Percentiles rank a stretch among this genome's conserved stretches.
These are phyloP conservation scores for Psammodynastes pulverulentus DNA, from an alignment of 2,113 vertebrate genomes.

Conservation along the genomic window DNA sequence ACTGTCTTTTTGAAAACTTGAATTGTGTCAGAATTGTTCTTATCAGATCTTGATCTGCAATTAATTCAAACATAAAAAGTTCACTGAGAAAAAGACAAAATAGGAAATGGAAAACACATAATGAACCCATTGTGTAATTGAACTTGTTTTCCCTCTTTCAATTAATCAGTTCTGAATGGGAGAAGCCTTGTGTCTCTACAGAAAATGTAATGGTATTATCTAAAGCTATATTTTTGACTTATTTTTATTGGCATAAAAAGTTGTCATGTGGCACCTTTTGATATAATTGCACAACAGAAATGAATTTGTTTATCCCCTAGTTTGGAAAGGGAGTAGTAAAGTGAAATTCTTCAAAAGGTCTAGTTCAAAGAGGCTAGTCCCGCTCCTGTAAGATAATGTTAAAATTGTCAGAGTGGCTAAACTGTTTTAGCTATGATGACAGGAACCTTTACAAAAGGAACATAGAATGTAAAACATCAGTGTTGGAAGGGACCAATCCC, in stretches of 20 bases:
- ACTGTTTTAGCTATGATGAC: not conserved
- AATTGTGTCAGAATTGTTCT: slow-evolving; percentile 40
- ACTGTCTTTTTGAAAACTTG: slow-evolving; percentile 14
- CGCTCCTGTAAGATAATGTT: not conserved
- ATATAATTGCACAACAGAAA: not conserved
- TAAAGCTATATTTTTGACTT: not conserved
- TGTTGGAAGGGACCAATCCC: not conserved
- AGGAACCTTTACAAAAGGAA: not conserved
- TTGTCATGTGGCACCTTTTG: not conserved
- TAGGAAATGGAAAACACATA: slow-evolving; percentile 15
- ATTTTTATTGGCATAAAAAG: not conserved
- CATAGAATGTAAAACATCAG: not conserved
- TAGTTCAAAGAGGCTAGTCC: not conserved
- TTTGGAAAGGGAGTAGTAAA: not conserved
- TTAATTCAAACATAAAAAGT: slow-evolving; percentile 32
- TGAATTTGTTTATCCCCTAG: not conserved
- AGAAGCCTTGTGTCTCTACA: not conserved
- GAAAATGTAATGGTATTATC: not conserved
- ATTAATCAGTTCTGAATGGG: slow-evolving; percentile 9
- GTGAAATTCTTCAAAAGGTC: too few relatives aligned
- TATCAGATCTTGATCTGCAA: slow-evolving; percentile 26
- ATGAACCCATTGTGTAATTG: slow-evolving; percentile 13
- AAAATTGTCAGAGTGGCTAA: not conserved
- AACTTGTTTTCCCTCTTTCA: slow-evolving; percentile 12
- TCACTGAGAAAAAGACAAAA: slow-evolving; percentile 25